Evolutionary conservation across 2,797 vertebrate species (phyloP).

Genomic region (Myotis planiceps): DNA sequence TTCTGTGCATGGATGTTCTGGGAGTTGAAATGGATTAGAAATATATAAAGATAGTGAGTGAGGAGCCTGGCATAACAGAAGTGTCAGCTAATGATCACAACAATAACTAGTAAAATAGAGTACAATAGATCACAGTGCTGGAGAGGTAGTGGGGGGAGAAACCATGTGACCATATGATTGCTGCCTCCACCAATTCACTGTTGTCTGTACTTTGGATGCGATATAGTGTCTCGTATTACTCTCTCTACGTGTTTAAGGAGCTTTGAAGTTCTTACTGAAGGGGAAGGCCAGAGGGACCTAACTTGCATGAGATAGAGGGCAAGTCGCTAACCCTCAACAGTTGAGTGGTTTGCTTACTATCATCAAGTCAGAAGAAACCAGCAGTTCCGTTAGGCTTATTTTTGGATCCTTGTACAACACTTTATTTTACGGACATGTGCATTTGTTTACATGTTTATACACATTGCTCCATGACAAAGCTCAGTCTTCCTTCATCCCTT

Average conservation of each 20-base stretch:
- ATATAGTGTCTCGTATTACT: not conserved
- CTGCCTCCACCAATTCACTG: not conserved
- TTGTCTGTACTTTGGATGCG: not conserved
- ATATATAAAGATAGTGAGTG: not conserved
- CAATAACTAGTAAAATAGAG: not conserved
- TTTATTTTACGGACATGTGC: not conserved
- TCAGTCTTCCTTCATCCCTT: not conserved
- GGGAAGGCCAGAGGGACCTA: not conserved
- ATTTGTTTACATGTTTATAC: not conserved
- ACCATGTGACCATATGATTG: not conserved
- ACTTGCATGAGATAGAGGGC: not conserved
- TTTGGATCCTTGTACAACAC: not conserved
- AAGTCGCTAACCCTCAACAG: not conserved
- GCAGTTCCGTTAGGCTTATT: not conserved
- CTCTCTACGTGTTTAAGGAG: constrained; percentile 8
- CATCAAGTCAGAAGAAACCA: not conserved
- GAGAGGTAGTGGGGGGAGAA: not conserved
- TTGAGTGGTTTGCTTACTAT: not conserved
- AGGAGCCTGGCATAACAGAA: not conserved
- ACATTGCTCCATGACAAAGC: not conserved
- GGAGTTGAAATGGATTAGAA: not conserved
- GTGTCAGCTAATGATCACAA: not conserved
- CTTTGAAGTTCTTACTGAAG: not conserved
- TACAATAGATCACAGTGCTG: not conserved
- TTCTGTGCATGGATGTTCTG: not conserved